Evolutionary conservation across 2,113 vertebrate species (phyloP), one percentile per base, ranked within the genome.

Genomic region (Amphiprion ocellaris): DNA sequence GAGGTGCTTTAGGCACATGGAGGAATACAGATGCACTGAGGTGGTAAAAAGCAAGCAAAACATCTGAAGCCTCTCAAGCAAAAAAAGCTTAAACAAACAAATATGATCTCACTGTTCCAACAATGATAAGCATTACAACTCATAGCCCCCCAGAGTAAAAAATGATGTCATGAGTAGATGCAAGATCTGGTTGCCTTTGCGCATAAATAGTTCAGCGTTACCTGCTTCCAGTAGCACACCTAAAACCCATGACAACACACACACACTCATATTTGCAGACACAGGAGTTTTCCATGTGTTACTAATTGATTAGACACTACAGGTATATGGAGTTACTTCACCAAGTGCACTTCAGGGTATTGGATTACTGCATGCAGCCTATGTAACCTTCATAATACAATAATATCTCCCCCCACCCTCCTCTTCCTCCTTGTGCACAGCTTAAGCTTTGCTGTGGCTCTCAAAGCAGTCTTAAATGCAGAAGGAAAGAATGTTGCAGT

Each of bases 301-400:
- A 77, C 79, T 83, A 83, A 83, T 74, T 82, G 77, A 86, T 87
- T 79, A 83, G 81, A 11, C 15, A 6, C 66, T 66, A 85, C 81
- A 82, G 69, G 74, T 89, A 67, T 79, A 83, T 70, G 69, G 75
- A 74, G 61, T 81, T 75, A 78, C 80, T 69, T 76, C 64, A 80
- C 73, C 66, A 37, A 78, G 71, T 41, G 24, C 55, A 62, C 70
- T 60, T 66, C 66, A 69, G 67, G 15, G 23, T 74, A 80, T 82
- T 75, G 54, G 70, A 69, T 87, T 73, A 47, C 82, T 69, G 26
- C 24, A 62, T 23, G 44, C 65, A 73, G 65, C 65, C 24, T 17
- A 41, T 24, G 58, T 39, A 60, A 30, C 53, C 63, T 46, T 52
- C 50, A 33, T 37, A 56, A 58, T 54, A 23, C 69, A 56, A 69